Evolutionary conservation across 1,140 invertebrate genomes (phyloP), one percentile per base, ranked within the genome.

Genomic region (Drosophila sucinea): DNA sequence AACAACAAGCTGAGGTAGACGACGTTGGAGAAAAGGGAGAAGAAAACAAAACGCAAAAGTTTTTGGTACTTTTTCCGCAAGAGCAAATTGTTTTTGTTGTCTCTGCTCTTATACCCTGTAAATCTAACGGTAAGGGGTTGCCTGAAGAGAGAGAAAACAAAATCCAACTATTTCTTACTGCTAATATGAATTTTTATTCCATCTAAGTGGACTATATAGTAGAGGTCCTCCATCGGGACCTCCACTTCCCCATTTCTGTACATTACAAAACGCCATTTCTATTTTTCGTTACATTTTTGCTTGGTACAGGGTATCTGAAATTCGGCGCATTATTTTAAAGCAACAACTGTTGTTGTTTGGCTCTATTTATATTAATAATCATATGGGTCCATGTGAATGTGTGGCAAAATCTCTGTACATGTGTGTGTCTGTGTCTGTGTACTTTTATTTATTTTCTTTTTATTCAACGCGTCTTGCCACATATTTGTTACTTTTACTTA

Each of bases 391-490:
- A 61, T 54, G 41, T 44, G 70, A 57, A 41, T 69, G 33, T 67
- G 60, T 65, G 61, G 47, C 64, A 51, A 51, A 51, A 17, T 56
- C 33, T 63, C 32, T 65, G 70, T 54, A 10, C 54, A 41, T 55
- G 25, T 57, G 56, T 44, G 74, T 62, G 57, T 66, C 66, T 57
- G 67, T 25, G 62, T 66, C 69, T 44, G 64, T 25, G 73, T 65
- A 62, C 58, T 73, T 79, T 79, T 86, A 87, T 87, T 87, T 87
- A 87, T 87, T 87, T 86, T 77, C 71, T 56, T 79, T 86, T 87
- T 86, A 76, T 76, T 79, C 68, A 86, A 86, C 68, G 71, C 75
- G 54, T 47, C 67, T 66, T 75, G 68, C 57, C 68, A 72, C 75
- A 81, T 79, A 81, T 82, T 79, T 87, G 79, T 73, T 70, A 70